These are phyloP conservation scores for Entomobrya multifasciata DNA, from an alignment of 2,888 invertebrate species.

Conservation along the genomic window DNA sequence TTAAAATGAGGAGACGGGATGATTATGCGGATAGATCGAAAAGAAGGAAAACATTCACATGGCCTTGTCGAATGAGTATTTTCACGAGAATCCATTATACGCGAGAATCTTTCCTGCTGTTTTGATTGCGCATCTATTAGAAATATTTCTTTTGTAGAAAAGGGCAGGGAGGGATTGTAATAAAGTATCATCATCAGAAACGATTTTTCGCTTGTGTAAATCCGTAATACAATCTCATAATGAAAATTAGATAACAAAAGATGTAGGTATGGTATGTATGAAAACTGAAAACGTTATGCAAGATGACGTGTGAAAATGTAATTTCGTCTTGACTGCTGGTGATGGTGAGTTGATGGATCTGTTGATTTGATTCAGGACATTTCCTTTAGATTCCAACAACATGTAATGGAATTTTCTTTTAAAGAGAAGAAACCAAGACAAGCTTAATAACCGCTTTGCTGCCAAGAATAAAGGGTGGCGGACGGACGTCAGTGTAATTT, in stretches of 20 bases:
- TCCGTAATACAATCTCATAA: too few relatives aligned
- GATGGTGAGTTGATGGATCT: background rate
- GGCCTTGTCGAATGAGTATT: background rate
- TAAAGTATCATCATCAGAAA: background rate
- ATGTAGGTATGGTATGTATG: background rate
- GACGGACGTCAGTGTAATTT: too few relatives aligned
- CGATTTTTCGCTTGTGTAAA: too few relatives aligned
- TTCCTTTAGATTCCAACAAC: too few relatives aligned
- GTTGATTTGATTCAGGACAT: too few relatives aligned
- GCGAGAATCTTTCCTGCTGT: slow-evolving; percentile 3
- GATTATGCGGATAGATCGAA: background rate
- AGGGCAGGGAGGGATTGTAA: background rate
- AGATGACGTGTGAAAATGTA: slow-evolving; percentile 15
- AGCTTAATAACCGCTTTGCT: too few relatives aligned
- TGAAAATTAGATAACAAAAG: too few relatives aligned
- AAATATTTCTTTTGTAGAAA: background rate
- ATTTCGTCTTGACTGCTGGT: background rate
- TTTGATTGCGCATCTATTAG: slow-evolving; percentile 11
- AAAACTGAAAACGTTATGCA: slow-evolving; percentile 3
- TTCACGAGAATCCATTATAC: background rate
- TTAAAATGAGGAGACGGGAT: slow-evolving; percentile 1
- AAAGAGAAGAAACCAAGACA: too few relatives aligned
- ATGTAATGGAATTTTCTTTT: too few relatives aligned
- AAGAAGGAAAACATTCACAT: too few relatives aligned
- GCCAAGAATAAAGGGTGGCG: too few relatives aligned